Evolutionary conservation across 2,888 invertebrate genomes (phyloP).

Genomic region (Cosmia trapezina): DNA sequence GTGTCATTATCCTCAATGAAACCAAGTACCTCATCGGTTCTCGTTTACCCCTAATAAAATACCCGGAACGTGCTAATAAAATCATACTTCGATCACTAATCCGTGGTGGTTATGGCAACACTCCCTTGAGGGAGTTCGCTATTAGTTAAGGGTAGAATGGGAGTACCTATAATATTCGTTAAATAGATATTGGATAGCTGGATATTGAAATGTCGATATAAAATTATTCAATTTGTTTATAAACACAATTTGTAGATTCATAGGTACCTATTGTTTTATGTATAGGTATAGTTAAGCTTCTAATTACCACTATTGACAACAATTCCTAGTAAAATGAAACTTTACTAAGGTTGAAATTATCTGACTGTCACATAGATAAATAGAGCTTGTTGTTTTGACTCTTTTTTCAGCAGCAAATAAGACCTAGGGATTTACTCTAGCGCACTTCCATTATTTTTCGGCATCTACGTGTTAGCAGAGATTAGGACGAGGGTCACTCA

Average conservation of each 20-base stretch:
- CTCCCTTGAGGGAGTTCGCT: slow-evolving; percentile 34
- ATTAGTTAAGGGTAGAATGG: slow-evolving; percentile 5
- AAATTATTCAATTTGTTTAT: not conserved
- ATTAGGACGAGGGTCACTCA: not conserved
- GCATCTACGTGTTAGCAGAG: too few relatives aligned
- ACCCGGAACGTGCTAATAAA: slow-evolving; percentile 40
- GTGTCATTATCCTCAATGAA: slow-evolving; percentile 25
- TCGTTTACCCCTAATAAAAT: slow-evolving; percentile 44
- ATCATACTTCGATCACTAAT: slow-evolving; percentile 58
- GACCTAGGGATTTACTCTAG: not conserved
- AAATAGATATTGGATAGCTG: not conserved
- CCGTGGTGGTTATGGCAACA: slow-evolving; percentile 51
- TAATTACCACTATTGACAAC: too few relatives aligned
- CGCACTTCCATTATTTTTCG: not conserved
- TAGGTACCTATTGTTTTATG: too few relatives aligned
- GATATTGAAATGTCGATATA: not conserved
- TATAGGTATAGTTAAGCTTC: too few relatives aligned
- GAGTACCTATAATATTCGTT: slow-evolving; percentile 1
- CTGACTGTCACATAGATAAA: too few relatives aligned
- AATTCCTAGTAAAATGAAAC: too few relatives aligned
- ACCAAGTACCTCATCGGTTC: slow-evolving; percentile 29
- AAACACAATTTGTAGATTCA: not conserved
- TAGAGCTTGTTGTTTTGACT: too few relatives aligned
- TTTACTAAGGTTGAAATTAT: too few relatives aligned
- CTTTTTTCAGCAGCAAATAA: not conserved